Conservation (phyloP, 1,140 invertebrate species). For the Drosophila trapezifrons region DNA sequence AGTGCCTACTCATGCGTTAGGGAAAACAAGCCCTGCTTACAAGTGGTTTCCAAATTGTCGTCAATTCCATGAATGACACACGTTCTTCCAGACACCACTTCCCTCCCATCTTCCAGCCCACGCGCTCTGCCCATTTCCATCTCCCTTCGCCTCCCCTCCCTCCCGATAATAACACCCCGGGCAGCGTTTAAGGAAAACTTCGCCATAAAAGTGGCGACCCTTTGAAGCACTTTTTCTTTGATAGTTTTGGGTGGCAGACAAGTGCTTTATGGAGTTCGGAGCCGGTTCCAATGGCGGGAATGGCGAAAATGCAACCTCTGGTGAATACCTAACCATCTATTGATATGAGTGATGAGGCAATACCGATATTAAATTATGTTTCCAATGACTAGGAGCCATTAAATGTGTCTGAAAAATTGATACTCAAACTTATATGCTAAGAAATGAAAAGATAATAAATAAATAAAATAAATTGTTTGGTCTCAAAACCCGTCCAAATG, state of each 20-base stretch:
- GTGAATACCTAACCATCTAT: conserved; percentile 29
- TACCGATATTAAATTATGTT: not conserved
- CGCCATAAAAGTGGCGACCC: conserved; percentile 46
- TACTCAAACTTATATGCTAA: no score
- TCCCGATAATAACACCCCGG: conserved; percentile 13
- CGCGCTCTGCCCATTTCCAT: conserved; percentile 8
- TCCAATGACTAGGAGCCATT: no score
- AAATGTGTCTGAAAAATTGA: no score
- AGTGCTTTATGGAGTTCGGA: conserved; percentile 46
- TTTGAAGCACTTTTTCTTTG: conserved; percentile 28
- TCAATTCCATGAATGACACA: conserved; percentile 57
- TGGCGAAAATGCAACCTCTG: conserved; percentile 49
- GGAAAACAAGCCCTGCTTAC: conserved; percentile 52
- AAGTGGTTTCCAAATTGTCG: conserved; percentile 66
- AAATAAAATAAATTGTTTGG: no score
- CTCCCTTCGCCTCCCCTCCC: not conserved
- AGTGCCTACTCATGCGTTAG: conserved; percentile 12
- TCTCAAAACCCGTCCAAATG: no score
- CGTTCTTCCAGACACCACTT: conserved; percentile 32
- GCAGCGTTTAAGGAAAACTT: conserved; percentile 52
- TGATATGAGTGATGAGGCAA: conserved; percentile 23
- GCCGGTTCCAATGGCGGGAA: conserved; percentile 26
- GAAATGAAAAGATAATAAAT: no score
- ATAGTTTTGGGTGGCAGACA: conserved; percentile 54
- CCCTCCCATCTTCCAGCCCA: conserved; percentile 1